phyloP scores from a whole-genome alignment of 1,140 invertebrate genomes.

The Apis florea region DNA sequence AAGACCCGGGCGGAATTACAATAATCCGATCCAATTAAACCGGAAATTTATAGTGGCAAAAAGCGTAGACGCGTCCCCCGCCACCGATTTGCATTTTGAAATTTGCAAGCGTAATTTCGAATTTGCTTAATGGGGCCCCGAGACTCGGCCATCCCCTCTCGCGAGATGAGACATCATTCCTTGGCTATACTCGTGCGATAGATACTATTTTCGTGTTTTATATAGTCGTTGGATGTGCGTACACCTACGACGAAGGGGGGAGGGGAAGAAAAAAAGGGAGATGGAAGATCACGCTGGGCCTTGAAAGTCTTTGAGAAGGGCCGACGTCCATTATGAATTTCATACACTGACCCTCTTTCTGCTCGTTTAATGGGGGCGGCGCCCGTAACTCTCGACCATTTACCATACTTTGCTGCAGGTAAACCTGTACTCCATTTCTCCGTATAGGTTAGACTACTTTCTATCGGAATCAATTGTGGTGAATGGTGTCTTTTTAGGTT shows the following conservation, averaged over 20 bases:
- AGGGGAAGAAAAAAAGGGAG: background rate
- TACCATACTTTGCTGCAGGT: slow-evolving; percentile 55
- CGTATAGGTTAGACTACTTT: slow-evolving; percentile 44
- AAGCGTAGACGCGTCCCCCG: slow-evolving; percentile 55
- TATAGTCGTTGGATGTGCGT: slow-evolving; percentile 47
- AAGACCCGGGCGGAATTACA: slow-evolving; percentile 72
- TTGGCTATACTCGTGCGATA: slow-evolving; percentile 61
- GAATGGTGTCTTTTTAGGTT: slow-evolving; percentile 40
- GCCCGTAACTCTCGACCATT: slow-evolving; percentile 55
- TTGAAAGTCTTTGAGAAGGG: slow-evolving; percentile 54
- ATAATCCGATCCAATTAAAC: slow-evolving; percentile 79
- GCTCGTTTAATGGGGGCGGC: slow-evolving; percentile 39
- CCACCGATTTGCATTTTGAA: slow-evolving; percentile 67
- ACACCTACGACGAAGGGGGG: background rate
- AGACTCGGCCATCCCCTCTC: background rate
- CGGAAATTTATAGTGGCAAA: slow-evolving; percentile 78
- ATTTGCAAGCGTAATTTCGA: slow-evolving; percentile 77
- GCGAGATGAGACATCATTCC: background rate
- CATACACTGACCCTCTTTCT: slow-evolving; percentile 62
- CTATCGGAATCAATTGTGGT: slow-evolving; percentile 53
- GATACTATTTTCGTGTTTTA: slow-evolving; percentile 69
- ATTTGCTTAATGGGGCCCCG: slow-evolving; percentile 69
- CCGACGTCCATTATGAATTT: slow-evolving; percentile 73
- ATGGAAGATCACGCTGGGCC: slow-evolving; percentile 32
- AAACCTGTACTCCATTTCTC: slow-evolving; percentile 13